Conservation (phyloP, 2,797 vertebrate genomes). For the Momotus momota region DNA sequence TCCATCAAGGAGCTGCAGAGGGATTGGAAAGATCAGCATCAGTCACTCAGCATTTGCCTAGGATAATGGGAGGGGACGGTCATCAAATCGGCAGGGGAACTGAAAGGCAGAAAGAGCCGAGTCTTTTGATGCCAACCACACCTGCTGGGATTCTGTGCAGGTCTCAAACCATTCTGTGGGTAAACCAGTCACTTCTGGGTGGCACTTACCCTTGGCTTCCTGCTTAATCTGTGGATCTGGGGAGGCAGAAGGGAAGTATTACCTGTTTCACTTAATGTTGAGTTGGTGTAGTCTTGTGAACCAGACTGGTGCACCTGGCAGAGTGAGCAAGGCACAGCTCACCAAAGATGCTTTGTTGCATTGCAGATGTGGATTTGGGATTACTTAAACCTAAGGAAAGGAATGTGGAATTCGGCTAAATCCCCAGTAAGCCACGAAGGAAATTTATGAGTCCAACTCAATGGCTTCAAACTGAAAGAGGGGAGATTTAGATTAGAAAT, state of each 20-base stretch:
- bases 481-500: too few species aligned
- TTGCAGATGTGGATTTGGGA: not conserved
- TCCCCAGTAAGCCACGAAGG: not conserved
- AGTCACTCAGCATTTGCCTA: not conserved
- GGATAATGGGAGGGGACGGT: not conserved
- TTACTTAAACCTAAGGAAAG: not conserved
- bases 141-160: not conserved
- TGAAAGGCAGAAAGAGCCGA: not conserved
- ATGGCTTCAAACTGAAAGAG: too few species aligned
- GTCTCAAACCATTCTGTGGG: not conserved
- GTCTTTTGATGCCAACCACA: not conserved
- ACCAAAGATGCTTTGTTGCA: not conserved
- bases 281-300: conserved; percentile 14
- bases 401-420: not conserved
- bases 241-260: not conserved
- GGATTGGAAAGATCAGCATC: not conserved
- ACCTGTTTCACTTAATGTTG: not conserved
- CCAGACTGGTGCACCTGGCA: not conserved
- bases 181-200: not conserved
- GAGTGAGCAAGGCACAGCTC: not conserved
- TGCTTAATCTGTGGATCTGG: not conserved
- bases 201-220: conserved; percentile 3
- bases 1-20: not conserved
- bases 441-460: not conserved
- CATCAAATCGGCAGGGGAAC: not conserved